Evolutionary conservation across 1,140 invertebrate genomes (phyloP).

Genomic region (Atta colombica): DNA sequence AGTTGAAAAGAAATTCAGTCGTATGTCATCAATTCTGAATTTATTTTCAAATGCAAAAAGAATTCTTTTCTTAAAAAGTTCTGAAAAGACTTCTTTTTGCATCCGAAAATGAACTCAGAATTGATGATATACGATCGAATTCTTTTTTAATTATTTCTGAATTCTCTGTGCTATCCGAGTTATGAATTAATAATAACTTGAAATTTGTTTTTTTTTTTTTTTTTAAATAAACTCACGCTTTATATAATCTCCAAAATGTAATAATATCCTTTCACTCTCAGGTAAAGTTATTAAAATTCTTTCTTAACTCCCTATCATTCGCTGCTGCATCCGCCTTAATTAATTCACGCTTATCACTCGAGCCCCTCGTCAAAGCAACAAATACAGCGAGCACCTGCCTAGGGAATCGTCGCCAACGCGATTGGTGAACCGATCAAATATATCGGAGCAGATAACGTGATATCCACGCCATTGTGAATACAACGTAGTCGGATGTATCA

Average conservation of each 20-base stretch:
- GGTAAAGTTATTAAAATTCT: background rate
- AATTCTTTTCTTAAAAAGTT: too few species aligned
- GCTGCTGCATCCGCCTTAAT: slow-evolving; percentile 15
- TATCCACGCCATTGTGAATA: slow-evolving; percentile 46
- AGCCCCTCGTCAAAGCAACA: slow-evolving; percentile 17
- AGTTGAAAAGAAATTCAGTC: too few species aligned
- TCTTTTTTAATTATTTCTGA: too few species aligned
- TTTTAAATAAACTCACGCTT: background rate
- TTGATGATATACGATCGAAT: too few species aligned
- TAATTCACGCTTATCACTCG: slow-evolving; percentile 15
- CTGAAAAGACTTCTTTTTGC: too few species aligned
- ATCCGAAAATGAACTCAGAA: too few species aligned
- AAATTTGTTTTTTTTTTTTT: background rate
- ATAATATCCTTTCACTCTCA: background rate
- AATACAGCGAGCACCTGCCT: slow-evolving; percentile 20
- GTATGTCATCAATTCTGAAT: too few species aligned
- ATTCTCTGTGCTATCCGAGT: too few species aligned
- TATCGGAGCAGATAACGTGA: slow-evolving; percentile 26
- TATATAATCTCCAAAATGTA: background rate
- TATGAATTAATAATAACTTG: background rate
- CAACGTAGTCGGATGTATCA: slow-evolving; percentile 80
- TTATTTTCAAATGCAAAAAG: too few species aligned
- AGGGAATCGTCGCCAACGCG: slow-evolving; percentile 22
- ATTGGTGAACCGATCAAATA: slow-evolving; percentile 38
- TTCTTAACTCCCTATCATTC: background rate